A percentile compares a stretch with the other conserved stretches of the same genome.
These are phyloP conservation scores for Agriopis leucophaearia DNA, from an alignment of 2,888 invertebrate genomes.

Conservation along the genomic window DNA sequence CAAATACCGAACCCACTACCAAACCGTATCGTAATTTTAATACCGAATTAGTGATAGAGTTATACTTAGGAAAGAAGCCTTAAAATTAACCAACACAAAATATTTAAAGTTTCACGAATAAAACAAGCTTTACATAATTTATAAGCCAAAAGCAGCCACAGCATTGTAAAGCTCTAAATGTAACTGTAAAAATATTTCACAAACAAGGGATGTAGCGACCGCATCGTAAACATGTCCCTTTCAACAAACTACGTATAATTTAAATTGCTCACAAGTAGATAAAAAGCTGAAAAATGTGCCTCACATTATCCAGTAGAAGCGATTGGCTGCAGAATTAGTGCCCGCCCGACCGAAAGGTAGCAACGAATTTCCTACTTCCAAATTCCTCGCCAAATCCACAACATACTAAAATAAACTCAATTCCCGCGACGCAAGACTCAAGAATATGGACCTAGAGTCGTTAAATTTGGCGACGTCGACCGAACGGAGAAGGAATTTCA, in stretches of 20 bases:
- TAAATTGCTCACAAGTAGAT: conserved; percentile 58
- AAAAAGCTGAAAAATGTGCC: conserved; percentile 70
- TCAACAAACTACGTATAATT: conserved; percentile 49
- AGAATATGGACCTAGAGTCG: conserved; percentile 53
- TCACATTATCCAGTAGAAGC: conserved; percentile 74
- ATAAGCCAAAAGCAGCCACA: conserved; percentile 27
- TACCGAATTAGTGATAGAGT: too few relatives aligned
- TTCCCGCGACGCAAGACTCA: conserved; percentile 58
- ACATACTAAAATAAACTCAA: conserved; percentile 64
- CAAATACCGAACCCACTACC: too few relatives aligned
- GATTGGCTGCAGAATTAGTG: conserved; percentile 81
- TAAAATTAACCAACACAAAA: conserved; percentile 7
- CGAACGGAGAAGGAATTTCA: conserved; percentile 83
- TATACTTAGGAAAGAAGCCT: background rate
- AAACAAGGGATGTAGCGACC: conserved; percentile 44
- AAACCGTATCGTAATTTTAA: too few relatives aligned
- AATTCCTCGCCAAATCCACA: conserved; percentile 47
- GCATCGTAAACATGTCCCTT: conserved; percentile 54
- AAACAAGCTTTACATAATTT: conserved; percentile 27
- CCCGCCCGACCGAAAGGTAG: conserved; percentile 78
- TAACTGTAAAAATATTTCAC: conserved; percentile 38
- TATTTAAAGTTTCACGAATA: conserved; percentile 15
- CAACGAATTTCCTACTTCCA: conserved; percentile 78
- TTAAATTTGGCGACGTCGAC: conserved; percentile 71
- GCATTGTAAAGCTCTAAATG: conserved; percentile 23